Evolutionary conservation across 2,113 vertebrate genomes (phyloP), one percentile per base, ranked within the genome.

Genomic region (Oryzias javanicus): DNA sequence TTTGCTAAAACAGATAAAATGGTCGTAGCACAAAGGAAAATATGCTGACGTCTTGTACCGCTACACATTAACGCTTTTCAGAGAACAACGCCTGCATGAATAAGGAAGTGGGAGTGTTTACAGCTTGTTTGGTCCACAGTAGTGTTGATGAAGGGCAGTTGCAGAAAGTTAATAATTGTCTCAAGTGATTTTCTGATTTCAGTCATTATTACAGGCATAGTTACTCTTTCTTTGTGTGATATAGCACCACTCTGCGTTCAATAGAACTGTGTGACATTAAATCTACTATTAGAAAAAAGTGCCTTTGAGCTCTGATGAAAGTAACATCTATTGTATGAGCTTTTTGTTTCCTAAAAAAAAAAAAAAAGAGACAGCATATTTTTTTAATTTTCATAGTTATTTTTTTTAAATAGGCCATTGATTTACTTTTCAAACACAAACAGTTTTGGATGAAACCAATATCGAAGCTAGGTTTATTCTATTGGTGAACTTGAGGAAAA

Each of bases 131-230:
- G 18, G 1, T 67, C 65, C 64, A 60, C 69, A 53, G 60, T 72
- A 41, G 67, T 77, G 72, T 58, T 80, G 72, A 85, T 73, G 78
- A 72, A 74, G 55, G 70, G 69, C 84, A 86, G 83, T 57, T 89
- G 81, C 57, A 72, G 25, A 14, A 52, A 77, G 80, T 82, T 86
- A 82, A 89, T 85, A 72, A 85, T 84, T 78, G 77, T 86, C 76
- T 79, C 49, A 41, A 54, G 67, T 60, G 76, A 79, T 80, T 79
- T 73, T 83, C 81, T 78, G 60, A 73, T 81, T 72, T 17, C 22
- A 52, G 72, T 78, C 86, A 85, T 86, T 85, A 89, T 82, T 83
- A 80, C 55, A 66, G 62, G 62, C 17, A 19, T 65, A 50, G 70
- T 59, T 58, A 0, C 12, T 67, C 64, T 76, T 68, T 76, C 62